phyloP scores from a whole-genome alignment of 1,140 invertebrate genomes.

The Globodera rostochiensis region DNA sequence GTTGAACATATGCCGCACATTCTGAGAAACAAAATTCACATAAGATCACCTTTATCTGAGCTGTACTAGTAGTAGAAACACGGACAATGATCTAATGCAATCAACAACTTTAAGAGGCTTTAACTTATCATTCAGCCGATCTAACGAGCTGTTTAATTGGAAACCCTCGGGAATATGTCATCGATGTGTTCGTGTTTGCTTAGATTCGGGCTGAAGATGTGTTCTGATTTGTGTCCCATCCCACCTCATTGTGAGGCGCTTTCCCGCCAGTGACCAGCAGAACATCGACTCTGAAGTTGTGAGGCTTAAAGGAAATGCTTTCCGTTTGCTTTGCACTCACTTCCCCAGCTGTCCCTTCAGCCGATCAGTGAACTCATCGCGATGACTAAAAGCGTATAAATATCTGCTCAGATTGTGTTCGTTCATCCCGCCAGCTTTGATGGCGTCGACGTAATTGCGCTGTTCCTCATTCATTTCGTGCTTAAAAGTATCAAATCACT shows the following conservation, averaged over 20 bases:
- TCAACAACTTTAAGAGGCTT: too few relatives aligned
- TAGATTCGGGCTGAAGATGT: too few relatives aligned
- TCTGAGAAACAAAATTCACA: neutral
- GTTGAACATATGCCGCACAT: slow-evolving; percentile 70
- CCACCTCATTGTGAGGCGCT: slow-evolving; percentile 74
- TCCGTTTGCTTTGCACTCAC: neutral
- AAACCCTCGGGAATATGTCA: too few relatives aligned
- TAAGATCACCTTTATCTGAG: too few relatives aligned
- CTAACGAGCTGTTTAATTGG: too few relatives aligned
- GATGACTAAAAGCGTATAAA: slow-evolving; percentile 56
- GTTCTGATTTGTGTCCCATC: neutral
- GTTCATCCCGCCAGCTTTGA: slow-evolving; percentile 77
- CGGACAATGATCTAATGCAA: too few relatives aligned
- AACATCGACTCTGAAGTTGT: slow-evolving; percentile 72
- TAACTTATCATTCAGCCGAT: too few relatives aligned
- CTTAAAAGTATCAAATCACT: slow-evolving; percentile 42
- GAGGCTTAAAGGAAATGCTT: neutral
- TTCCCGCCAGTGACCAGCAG: slow-evolving; percentile 80
- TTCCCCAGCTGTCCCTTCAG: slow-evolving; percentile 63
- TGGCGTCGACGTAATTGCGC: slow-evolving; percentile 76
- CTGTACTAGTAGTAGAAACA: too few relatives aligned
- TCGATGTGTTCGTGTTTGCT: too few relatives aligned
- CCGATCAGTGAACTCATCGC: slow-evolving; percentile 61
- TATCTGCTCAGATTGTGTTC: slow-evolving; percentile 75
- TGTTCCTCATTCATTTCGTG: slow-evolving; percentile 78